A percentile compares a stretch with the other conserved stretches of the same genome.
Evolutionary conservation across 2,113 vertebrate species (phyloP).

Genomic region (Canis aureus): DNA sequence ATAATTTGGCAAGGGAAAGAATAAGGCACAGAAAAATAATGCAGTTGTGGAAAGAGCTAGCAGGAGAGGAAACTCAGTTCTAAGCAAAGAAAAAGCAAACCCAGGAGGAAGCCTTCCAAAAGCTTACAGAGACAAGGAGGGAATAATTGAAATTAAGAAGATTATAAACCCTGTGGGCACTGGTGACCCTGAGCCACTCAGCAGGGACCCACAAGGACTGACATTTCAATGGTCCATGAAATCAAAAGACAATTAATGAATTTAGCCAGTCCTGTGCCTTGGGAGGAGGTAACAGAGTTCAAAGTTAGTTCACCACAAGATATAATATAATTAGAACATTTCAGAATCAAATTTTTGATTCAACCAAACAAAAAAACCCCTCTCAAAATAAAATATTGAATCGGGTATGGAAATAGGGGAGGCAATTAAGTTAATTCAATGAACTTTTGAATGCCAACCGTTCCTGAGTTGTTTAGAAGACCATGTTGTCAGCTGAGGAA

Average conservation of each 20-base stretch:
- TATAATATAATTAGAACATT: neutral
- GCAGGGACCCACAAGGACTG: neutral
- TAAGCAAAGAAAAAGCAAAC: neutral
- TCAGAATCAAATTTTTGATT: constrained; percentile 7
- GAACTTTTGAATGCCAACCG: neutral
- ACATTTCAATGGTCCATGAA: constrained; percentile 58
- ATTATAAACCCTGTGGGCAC: constrained; percentile 42
- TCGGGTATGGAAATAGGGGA: neutral
- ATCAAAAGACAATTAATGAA: constrained; percentile 53
- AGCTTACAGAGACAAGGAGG: neutral
- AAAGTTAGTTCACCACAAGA: neutral
- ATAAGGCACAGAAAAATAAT: neutral
- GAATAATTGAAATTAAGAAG: constrained; percentile 68
- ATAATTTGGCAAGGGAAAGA: neutral
- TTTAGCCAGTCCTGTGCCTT: neutral
- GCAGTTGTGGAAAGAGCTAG: neutral
- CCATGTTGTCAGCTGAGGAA: neutral
- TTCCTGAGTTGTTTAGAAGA: neutral
- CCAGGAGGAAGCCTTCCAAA: neutral
- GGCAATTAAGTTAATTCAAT: neutral
- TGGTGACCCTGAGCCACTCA: constrained; percentile 30
- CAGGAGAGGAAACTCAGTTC: constrained; percentile 20
- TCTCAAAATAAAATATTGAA: constrained; percentile 18
- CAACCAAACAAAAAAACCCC: neutral
- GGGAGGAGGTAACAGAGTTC: constrained; percentile 24